A percentile compares a stretch with the other conserved stretches of the same genome.
These are phyloP conservation scores for Chaetodon trifascialis DNA, from an alignment of 2,113 vertebrate species.

Conservation along the genomic window DNA sequence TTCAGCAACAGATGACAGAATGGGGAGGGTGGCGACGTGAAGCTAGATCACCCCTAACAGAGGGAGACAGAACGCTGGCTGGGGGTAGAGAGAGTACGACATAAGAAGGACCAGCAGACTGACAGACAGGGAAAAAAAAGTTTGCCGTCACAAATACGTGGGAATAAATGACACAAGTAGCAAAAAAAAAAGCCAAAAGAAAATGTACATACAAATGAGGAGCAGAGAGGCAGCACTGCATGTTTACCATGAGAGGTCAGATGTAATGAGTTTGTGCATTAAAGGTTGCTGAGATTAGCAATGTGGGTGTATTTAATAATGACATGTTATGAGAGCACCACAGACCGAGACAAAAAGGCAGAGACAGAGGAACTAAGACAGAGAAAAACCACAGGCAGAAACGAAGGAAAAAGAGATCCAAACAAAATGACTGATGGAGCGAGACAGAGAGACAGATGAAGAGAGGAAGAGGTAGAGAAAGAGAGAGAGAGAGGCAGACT, in stretches of 20 bases:
- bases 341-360: not conserved
- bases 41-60: constrained; percentile 51
- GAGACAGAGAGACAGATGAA: constrained; percentile 22
- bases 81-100: not conserved
- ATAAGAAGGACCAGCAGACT: constrained; percentile 11
- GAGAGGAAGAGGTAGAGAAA: constrained; percentile 4
- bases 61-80: constrained; percentile 41
- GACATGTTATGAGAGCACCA: constrained; percentile 22
- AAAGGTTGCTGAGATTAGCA: constrained; percentile 32
- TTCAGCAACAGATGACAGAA: constrained; percentile 76
- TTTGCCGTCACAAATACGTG: not conserved
- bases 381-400: not conserved
- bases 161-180: not conserved
- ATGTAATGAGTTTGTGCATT: constrained; percentile 44
- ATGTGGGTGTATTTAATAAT: constrained; percentile 69
- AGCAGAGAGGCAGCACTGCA: not conserved
- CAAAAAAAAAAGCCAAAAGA: not conserved
- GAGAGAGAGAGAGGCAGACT: constrained; percentile 15
- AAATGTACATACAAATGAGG: not conserved
- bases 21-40: constrained; percentile 28
- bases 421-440: constrained; percentile 44
- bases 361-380: not conserved
- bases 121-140: not conserved
- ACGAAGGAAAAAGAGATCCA: constrained; percentile 28
- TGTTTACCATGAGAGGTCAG: constrained; percentile 54